Base-by-base conservation (phyloP, 2,888 invertebrate species). In the Drosophila tripunctata region DNA sequence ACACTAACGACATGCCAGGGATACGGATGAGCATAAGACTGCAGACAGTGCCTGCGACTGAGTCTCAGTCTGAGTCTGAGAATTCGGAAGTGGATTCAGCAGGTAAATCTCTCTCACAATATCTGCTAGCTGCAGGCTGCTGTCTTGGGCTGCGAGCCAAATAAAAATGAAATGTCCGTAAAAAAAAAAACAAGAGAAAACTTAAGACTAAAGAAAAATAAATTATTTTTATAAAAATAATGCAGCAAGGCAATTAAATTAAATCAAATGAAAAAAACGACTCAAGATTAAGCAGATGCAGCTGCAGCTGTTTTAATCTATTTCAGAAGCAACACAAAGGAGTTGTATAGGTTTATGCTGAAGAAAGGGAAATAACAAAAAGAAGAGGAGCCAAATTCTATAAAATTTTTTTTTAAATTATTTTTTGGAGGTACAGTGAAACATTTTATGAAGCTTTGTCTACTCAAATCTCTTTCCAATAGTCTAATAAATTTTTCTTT, bases 171-270 rank as follows among this genome's bases (percentile, higher is more conserved):
- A 38, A 36, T 19, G 62, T 21, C 55, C 45, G 38, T 64, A 61
- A 60, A 54, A 58, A 19, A 27, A 12, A 47, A 67, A 36, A 35
- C 27, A n/a, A 5, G 2, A 51, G 48, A 21, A 22, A 17, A 41
- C 45, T 15, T 36, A n/a, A 41, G 47, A 54, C 14, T 38, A 62
- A 21, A 30, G 14, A 33, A 48, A 38, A 33, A 31, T 31, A 24
- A 40, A 44, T 81, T 63, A 44, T 15, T 4, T 33, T 41, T 33
- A 48, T 35, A 55, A n/a, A n/a, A n/a, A 66, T 64, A 74, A 67
- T 67, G 55, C 75, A 63, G 6, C 58, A 51, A 47, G 48, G 27
- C 62, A 80, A 78, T 71, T 58, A 55, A 83, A 78, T 75, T 66
- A 71, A 62, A 64, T 51, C 31, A 14, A 8, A 6, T 7, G 40